Evolutionary conservation across 2,113 vertebrate species (phyloP).

Genomic region (Pteruthius melanotis): DNA sequence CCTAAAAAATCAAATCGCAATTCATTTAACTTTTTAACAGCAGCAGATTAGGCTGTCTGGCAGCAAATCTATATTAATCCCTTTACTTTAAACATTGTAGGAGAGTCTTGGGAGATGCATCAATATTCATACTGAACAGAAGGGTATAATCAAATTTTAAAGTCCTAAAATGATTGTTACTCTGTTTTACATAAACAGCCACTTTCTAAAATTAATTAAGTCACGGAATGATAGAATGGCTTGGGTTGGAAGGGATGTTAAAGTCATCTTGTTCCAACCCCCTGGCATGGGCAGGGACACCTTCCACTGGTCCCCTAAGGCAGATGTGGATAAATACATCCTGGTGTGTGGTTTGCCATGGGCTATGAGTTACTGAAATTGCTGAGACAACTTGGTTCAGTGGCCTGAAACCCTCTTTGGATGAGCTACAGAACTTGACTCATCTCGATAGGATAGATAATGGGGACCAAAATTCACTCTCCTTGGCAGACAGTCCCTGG

Average conservation of each 20-base stretch:
- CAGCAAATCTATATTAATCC: neutral
- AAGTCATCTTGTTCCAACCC: neutral
- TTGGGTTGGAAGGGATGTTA: neutral
- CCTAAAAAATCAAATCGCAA: neutral
- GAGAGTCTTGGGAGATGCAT: neutral
- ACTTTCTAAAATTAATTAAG: neutral
- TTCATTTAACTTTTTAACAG: neutral
- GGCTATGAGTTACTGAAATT: neutral
- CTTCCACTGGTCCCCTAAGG: neutral
- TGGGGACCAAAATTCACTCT: neutral
- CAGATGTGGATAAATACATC: neutral
- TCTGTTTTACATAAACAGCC: neutral
- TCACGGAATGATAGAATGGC: neutral
- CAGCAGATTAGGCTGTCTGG: neutral
- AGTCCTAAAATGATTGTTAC: neutral
- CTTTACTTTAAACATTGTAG: neutral
- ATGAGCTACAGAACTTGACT: neutral
- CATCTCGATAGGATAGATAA: neutral
- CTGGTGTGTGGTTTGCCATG: neutral
- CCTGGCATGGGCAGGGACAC: neutral
- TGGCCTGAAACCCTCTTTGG: neutral
- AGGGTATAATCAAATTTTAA: neutral
- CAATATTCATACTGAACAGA: neutral
- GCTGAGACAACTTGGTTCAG: neutral
- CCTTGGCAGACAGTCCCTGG: fast-evolving